phyloP scores from a whole-genome alignment of 2,113 vertebrate genomes.

The Ptychochromis oligacanthus region DNA sequence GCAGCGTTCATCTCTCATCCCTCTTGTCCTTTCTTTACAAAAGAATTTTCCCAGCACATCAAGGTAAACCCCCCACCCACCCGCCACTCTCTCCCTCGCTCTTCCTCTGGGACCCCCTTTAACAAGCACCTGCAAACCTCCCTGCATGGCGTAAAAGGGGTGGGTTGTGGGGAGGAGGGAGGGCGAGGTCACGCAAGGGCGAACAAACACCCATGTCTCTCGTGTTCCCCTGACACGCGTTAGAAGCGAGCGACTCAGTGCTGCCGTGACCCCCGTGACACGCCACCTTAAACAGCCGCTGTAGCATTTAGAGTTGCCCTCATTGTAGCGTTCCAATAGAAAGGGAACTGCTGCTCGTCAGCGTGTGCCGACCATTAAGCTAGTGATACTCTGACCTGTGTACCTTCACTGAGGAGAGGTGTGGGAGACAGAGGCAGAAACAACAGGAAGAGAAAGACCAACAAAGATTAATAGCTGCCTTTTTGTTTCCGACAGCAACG shows the following conservation, averaged over 20 bases:
- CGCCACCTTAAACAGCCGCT: constrained; percentile 55
- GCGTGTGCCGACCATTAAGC: constrained; percentile 67
- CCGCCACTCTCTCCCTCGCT: not conserved
- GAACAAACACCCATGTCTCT: constrained; percentile 62
- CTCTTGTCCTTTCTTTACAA: constrained; percentile 26
- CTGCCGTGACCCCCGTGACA: constrained; percentile 54
- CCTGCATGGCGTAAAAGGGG: not conserved
- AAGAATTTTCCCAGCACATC: constrained; percentile 18
- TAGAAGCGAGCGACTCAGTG: constrained; percentile 26
- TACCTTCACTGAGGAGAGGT: not conserved
- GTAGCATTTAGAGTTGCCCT: constrained; percentile 51
- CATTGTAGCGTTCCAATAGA: not conserved
- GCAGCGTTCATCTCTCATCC: constrained; percentile 36
- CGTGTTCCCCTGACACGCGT: constrained; percentile 53
- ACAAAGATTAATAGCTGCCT: constrained; percentile 74
- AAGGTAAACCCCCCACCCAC: not conserved
- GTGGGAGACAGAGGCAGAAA: not conserved
- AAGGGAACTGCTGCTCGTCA: constrained; percentile 11
- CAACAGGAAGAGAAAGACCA: constrained; percentile 57
- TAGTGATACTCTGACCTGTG: constrained; percentile 66
- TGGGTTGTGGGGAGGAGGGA: not conserved
- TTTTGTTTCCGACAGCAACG: constrained; percentile 54
- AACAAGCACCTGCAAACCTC: constrained; percentile 70
- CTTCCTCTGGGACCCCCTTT: constrained; percentile 54
- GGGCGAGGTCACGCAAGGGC: constrained; percentile 36